Evolutionary conservation across 2,113 vertebrate genomes (phyloP).

Genomic region (Pterocles gutturalis): DNA sequence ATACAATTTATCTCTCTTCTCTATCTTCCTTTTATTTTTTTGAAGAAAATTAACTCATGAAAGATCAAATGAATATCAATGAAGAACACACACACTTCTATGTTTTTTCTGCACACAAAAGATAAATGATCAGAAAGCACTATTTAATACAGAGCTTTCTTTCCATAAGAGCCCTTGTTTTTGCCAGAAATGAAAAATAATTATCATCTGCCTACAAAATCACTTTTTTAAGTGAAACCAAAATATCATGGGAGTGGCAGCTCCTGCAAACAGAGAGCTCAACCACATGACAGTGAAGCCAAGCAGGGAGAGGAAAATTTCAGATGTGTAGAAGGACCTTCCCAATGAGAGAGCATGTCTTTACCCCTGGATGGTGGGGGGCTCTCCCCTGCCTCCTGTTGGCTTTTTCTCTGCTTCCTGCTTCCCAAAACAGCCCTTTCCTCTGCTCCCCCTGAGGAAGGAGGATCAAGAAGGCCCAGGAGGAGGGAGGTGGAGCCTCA

Average conservation of each 20-base stretch:
- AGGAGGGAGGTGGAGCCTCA: fast-evolving
- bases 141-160: neutral
- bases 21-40: neutral
- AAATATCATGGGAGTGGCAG: neutral
- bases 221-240: neutral
- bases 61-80: slow-evolving; percentile 10
- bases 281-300: neutral
- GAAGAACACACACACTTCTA: neutral
- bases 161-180: slow-evolving; percentile 27
- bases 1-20: neutral
- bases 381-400: neutral
- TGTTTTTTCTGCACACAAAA: neutral
- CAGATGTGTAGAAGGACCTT: neutral
- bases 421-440: neutral
- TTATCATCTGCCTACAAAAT: neutral
- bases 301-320: neutral
- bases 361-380: fast-evolving
- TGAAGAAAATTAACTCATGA: neutral
- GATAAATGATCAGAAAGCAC: neutral
- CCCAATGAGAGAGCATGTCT: neutral
- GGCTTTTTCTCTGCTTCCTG: neutral
- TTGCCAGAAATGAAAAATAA: slow-evolving; percentile 38
- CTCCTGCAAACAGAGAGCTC: neutral
- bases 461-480: neutral
- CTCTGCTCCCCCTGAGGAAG: neutral